phyloP scores from a whole-genome alignment of 2,888 invertebrate species.

The Leucoptera coffeella region DNA sequence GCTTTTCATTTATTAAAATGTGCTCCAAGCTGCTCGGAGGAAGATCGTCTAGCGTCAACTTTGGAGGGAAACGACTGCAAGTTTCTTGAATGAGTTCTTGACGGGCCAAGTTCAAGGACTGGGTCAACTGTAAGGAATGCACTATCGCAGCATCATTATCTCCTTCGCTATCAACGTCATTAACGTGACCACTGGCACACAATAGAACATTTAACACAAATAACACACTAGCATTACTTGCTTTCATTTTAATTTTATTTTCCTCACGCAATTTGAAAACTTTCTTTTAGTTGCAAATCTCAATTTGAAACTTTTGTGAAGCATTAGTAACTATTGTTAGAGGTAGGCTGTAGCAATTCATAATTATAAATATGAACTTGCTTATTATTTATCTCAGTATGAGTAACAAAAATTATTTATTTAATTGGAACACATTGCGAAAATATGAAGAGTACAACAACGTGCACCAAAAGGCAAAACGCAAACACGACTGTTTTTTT shows the following conservation, averaged over 20 bases:
- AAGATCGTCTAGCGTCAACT: constrained; percentile 31
- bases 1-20: constrained; percentile 75
- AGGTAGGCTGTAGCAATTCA: no score
- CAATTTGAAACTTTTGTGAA: background rate
- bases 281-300: constrained; percentile 16
- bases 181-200: constrained; percentile 19
- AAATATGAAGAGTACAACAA: no score
- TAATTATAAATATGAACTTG: no score
- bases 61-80: constrained; percentile 49
- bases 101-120: constrained; percentile 56
- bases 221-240: constrained; percentile 15
- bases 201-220: constrained; percentile 15
- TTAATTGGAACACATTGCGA: no score
- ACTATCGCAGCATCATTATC: constrained; percentile 16
- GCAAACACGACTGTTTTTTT: no score
- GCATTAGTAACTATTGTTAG: background rate
- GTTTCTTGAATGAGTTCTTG: constrained; percentile 57
- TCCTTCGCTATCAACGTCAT: constrained; percentile 17
- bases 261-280: constrained; percentile 18
- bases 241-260: constrained; percentile 27
- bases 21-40: constrained; percentile 63
- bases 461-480: no score
- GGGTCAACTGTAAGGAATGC: constrained; percentile 54
- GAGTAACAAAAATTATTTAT: background rate
- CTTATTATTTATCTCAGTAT: no score